Conservation (phyloP, 2,888 invertebrate species). For the Tiliacea citrago region DNA sequence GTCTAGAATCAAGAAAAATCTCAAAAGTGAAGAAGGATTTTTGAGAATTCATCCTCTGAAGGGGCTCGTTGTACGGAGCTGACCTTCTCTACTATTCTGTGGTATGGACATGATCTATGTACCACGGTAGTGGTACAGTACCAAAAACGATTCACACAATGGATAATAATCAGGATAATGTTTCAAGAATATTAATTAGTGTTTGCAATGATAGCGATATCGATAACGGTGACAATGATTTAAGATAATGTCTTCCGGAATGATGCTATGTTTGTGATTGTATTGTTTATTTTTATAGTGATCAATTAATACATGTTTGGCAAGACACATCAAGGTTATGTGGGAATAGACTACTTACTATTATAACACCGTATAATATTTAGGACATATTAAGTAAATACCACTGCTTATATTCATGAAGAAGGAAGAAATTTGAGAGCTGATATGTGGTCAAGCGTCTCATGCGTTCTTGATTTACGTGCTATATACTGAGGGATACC, state of each 20-base stretch:
- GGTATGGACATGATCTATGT: conserved; percentile 46
- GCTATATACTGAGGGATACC: background rate
- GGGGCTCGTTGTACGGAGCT: background rate
- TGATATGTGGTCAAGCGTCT: background rate
- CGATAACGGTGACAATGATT: conserved; percentile 29
- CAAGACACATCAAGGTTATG: background rate
- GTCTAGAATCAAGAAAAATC: background rate
- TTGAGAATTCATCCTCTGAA: background rate
- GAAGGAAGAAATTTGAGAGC: background rate
- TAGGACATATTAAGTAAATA: background rate
- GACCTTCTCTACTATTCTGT: conserved; percentile 4
- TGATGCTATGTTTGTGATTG: conserved; percentile 14
- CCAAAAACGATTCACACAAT: conserved; percentile 61
- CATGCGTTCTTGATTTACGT: background rate
- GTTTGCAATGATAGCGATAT: conserved; percentile 27
- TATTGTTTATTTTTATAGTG: conserved; percentile 21
- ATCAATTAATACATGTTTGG: conserved; percentile 18
- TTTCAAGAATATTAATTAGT: conserved; percentile 49
- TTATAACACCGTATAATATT: too few relatives aligned
- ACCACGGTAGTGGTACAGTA: conserved; percentile 29
- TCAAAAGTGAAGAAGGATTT: background rate
- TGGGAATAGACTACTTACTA: background rate
- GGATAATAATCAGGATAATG: conserved; percentile 46
- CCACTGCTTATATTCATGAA: background rate
- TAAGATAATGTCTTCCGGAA: conserved; percentile 51